phyloP scores from a whole-genome alignment of 2,888 invertebrate species.

The Noctua janthina region DNA sequence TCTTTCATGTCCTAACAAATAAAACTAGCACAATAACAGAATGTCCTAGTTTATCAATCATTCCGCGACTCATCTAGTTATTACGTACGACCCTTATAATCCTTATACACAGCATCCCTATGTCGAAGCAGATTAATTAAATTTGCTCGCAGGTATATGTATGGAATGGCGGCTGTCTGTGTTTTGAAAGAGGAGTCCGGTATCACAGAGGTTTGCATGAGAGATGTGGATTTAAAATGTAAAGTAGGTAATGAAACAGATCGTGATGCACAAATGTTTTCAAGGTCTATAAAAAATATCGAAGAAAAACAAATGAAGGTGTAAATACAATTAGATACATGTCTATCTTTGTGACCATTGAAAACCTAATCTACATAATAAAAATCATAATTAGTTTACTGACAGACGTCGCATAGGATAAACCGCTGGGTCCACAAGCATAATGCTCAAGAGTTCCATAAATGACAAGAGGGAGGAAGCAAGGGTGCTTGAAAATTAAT shows the following conservation, averaged over 20 bases:
- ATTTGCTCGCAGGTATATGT: conserved; percentile 2
- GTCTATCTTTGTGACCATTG: background rate
- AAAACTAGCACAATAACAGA: background rate
- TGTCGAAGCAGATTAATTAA: background rate
- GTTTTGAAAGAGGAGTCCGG: background rate
- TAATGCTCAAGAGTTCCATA: too few species aligned
- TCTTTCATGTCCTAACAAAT: background rate
- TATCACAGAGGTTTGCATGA: background rate
- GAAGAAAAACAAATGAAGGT: background rate
- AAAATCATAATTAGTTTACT: background rate
- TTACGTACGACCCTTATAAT: background rate
- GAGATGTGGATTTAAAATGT: background rate
- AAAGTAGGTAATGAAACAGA: too few species aligned
- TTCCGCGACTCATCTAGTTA: background rate
- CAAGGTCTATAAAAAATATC: background rate
- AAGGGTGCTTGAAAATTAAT: background rate
- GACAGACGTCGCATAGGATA: background rate
- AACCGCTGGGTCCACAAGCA: background rate
- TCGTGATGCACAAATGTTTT: background rate
- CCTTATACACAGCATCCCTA: background rate
- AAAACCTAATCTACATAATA: background rate
- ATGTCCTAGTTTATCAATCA: background rate
- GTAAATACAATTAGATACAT: background rate
- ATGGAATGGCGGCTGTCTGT: conserved; percentile 13
- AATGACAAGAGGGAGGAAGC: background rate